Percentiles rank a stretch among this genome's conserved stretches.
Evolutionary conservation across 2,888 invertebrate species (phyloP).

Genomic region (Drosophila testacea): DNA sequence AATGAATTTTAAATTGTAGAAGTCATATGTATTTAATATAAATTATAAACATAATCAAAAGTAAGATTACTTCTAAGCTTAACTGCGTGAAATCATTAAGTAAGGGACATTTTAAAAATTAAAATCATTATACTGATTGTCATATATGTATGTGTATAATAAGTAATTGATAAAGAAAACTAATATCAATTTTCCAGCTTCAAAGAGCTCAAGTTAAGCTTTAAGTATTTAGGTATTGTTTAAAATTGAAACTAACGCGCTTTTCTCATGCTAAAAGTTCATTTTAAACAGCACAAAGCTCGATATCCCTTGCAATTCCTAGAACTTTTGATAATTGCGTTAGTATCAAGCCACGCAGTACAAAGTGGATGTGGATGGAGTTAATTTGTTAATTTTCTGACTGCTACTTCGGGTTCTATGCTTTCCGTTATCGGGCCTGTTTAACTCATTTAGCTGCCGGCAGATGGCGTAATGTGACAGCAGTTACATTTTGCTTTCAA

Average conservation of each 20-base stretch:
- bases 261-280: slow-evolving; percentile 1
- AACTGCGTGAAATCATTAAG: too few relatives aligned
- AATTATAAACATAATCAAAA: too few relatives aligned
- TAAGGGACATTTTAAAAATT: too few relatives aligned
- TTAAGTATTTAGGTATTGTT: too few relatives aligned
- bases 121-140: too few relatives aligned
- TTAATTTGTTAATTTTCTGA: slow-evolving; percentile 34
- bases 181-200: too few relatives aligned
- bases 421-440: slow-evolving; percentile 20
- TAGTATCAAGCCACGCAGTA: slow-evolving; percentile 14
- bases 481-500: slow-evolving; percentile 22
- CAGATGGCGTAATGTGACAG: slow-evolving; percentile 49
- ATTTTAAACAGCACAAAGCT: slow-evolving; percentile 1
- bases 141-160: too few relatives aligned
- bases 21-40: too few relatives aligned
- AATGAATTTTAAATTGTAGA: too few relatives aligned
- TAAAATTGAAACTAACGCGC: not conserved
- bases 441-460: slow-evolving; percentile 47
- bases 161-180: too few relatives aligned
- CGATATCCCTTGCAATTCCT: not conserved
- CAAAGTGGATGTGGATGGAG: slow-evolving; percentile 11
- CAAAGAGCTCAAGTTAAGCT: too few relatives aligned
- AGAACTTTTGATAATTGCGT: slow-evolving; percentile 19
- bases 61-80: too few relatives aligned
- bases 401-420: not conserved